Conservation (phyloP, 1,140 invertebrate genomes). For the Apocrypta bakeri region DNA sequence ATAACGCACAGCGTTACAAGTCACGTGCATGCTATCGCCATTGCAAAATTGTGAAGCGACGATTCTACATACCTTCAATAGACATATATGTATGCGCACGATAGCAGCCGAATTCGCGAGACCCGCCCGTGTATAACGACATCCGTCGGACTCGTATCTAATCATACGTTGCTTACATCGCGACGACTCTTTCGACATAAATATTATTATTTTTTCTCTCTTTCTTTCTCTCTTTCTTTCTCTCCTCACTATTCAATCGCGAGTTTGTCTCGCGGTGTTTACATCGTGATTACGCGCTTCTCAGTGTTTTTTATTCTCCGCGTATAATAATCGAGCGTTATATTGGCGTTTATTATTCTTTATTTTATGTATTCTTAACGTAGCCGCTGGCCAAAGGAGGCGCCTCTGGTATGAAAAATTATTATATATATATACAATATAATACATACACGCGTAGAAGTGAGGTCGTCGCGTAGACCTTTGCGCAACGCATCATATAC, state of each 20-base stretch:
- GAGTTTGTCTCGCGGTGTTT: not conserved
- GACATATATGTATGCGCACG: no score
- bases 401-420: not conserved
- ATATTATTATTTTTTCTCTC: not conserved
- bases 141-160: not conserved
- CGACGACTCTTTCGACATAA: not conserved
- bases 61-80: no score
- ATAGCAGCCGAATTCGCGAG: not conserved
- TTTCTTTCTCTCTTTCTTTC: not conserved
- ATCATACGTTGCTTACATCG: not conserved
- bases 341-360: not conserved
- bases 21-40: no score
- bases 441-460: no score
- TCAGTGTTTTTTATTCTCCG: not conserved
- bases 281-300: not conserved
- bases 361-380: no score
- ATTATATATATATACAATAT: not conserved
- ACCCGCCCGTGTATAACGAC: not conserved
- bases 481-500: not conserved
- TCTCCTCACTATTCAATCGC: no score
- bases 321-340: not conserved
- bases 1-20: not conserved
- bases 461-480: not conserved
- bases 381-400: not conserved
- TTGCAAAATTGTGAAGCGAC: slow-evolving; percentile 20